Evolutionary conservation across 1,140 invertebrate genomes (phyloP), one percentile per base, ranked within the genome.

Genomic region (Scaptodrosophila lebanonensis): DNA sequence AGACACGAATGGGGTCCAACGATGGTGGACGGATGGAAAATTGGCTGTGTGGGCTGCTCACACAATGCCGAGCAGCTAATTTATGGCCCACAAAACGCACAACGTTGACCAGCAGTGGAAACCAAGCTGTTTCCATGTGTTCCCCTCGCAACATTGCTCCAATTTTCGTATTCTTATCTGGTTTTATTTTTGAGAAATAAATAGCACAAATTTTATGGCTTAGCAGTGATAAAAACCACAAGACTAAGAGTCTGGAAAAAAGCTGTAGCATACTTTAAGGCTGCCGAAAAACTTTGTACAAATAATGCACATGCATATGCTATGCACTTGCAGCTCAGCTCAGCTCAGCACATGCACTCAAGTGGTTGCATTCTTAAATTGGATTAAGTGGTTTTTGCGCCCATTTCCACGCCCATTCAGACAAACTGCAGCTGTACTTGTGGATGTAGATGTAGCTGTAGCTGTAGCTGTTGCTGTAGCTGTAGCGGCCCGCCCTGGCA

Each of bases 351-450:
- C 43, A 67, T 67, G 67, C 59, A 68, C 63, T 72, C 58, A 77
- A 77, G 72, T 77, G 73, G 73, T 61, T 79, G 64, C 73, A 79
- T 73, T 79, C 67, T 79, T 79, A 73, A 79, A 79, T 79, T 79
- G 73, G 65, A 79, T 79, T 79, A 79, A 79, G 68, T 79, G 61
- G 68, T 79, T 79, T 59, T 32, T 61, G 40, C 68, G 29, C 38
- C 20, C 18, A 40, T 17, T 20, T 17, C 13, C 25, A 8, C 29
- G 33, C 13, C 15, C 39, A 20, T 35, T 40, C 18, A 27, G 13
- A n/a, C 47, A 42, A 18, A 3, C 17, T 35, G 22, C 3, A 16
- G 1, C 38, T 25, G 17, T 12, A n/a, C n/a, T n/a, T n/a, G n/a
- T n/a, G n/a, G n/a, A n/a, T n/a, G n/a, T n/a, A n/a, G n/a, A n/a